Conservation (phyloP, 2,113 vertebrate species). For the Neofelis nebulosa region DNA sequence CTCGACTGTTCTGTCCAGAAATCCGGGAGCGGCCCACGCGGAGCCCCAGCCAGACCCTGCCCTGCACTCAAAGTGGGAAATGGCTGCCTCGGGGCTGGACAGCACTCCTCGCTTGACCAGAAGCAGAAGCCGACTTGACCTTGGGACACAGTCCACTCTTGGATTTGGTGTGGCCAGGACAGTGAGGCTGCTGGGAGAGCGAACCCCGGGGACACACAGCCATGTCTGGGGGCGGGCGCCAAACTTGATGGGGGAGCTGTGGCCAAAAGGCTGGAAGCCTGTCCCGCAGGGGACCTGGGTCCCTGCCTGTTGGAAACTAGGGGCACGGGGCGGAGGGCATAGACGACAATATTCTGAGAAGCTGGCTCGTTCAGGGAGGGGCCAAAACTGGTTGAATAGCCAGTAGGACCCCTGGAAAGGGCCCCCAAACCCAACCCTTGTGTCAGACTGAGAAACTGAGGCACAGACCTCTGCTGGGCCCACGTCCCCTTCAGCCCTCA, state of each 20-base stretch:
- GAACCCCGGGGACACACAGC: neutral
- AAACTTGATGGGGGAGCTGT: neutral
- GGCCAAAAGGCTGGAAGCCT: neutral
- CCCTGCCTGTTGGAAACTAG: neutral
- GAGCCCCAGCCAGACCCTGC: neutral
- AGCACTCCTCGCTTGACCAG: too few species aligned
- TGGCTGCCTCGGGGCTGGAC: neutral
- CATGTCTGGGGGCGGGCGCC: too few species aligned
- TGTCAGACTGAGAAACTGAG: neutral
- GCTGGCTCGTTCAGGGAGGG: neutral
- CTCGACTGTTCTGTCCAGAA: neutral
- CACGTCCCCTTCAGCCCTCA: neutral
- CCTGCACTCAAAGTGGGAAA: neutral
- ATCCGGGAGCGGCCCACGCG: neutral
- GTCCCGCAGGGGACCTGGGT: neutral
- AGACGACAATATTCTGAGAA: neutral
- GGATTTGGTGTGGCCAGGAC: neutral
- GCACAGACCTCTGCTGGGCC: neutral
- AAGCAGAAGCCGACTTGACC: neutral
- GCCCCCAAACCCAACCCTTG: neutral
- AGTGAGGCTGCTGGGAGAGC: neutral
- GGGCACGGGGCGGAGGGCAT: too few species aligned
- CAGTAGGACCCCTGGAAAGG: neutral
- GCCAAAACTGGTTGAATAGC: neutral
- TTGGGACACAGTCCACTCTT: neutral